These are phyloP conservation scores for Scaptomyza cyrtandrae DNA, from an alignment of 2,888 invertebrate species.

Conservation along the genomic window DNA sequence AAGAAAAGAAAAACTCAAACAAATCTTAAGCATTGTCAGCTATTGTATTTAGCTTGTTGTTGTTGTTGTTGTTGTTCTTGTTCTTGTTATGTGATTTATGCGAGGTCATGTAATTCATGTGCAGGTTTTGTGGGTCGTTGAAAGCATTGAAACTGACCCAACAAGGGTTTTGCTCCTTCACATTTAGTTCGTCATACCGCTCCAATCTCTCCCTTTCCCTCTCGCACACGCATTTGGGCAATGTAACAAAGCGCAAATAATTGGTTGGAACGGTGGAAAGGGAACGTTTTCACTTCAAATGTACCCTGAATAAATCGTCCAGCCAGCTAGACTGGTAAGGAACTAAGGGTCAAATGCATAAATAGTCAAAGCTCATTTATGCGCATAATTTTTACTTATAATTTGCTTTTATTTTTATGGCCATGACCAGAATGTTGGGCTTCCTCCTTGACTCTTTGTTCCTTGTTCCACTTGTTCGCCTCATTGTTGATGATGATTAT, in stretches of 20 bases:
- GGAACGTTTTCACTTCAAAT: conserved; percentile 28
- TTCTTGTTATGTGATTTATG: conserved; percentile 61
- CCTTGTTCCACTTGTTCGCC: not conserved
- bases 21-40: not conserved
- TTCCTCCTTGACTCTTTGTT: conserved; percentile 1
- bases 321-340: conserved; percentile 1
- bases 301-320: conserved; percentile 46
- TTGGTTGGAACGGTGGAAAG: conserved; percentile 22
- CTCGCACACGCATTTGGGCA: conserved; percentile 37
- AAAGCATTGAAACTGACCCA: conserved; percentile 26
- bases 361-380: conserved; percentile 68
- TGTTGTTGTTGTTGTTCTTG: too few species aligned
- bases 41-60: conserved; percentile 4
- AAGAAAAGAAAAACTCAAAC: not conserved
- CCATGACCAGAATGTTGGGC: conserved; percentile 9
- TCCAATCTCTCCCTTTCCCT: not conserved
- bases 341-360: conserved; percentile 51
- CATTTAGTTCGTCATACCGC: not conserved
- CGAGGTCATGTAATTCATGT: conserved; percentile 64
- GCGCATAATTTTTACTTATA: conserved; percentile 72
- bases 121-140: conserved; percentile 35
- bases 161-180: conserved; percentile 7
- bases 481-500: conserved; percentile 41
- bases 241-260: conserved; percentile 54
- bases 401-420: conserved; percentile 49